Base-by-base conservation (phyloP, 2,797 vertebrate genomes). In the Gymnopithys bicolor region DNA sequence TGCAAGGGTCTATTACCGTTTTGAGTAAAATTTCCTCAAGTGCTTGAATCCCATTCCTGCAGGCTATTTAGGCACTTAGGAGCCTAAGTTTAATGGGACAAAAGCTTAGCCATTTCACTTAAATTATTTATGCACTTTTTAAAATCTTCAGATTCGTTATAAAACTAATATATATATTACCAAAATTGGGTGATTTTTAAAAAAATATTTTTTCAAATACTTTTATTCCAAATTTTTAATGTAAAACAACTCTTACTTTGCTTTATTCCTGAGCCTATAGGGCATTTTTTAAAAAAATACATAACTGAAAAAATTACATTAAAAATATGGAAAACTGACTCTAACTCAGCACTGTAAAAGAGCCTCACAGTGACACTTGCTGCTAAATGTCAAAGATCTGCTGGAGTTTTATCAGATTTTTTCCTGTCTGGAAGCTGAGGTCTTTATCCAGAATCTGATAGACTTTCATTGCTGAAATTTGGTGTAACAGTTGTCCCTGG, bases 21-120 rank as follows among this genome's bases (percentile, higher is more conserved):
- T 51, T 51, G 62, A 62, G 86, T 59, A 90, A 95, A 66, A 76
- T 73, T 59, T 84, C 91, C 86, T 45, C 16, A 78, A 79, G 85
- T 56, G 83, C 93, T 86, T 23, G 41, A 73, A 48, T 80, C 71
- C 87, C 60, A 23, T 89, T 95, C 86, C 90, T 69, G 90, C 48
- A 60, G 92, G 93, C 83, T 80, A 30, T 77, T 87, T 60, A 88
- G 85, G 84, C 83, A 81, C 94, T 95, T 76, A 84, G 73, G 87
- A 94, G 63, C 80, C 67, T 9, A 45, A 63, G 33, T 74, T 94
- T 82, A 88, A 93, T 60, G 88, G 76, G 67, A 76, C 70, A 37
- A 70, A 87, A 87, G 59, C 77, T 43, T 35, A 63, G 80, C 32
- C 85, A 30, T 68, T 89, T 71, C 67, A 89, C 66, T 58, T 77